Conservation (phyloP, 2,797 vertebrate genomes). For the Choloepus didactylus region DNA sequence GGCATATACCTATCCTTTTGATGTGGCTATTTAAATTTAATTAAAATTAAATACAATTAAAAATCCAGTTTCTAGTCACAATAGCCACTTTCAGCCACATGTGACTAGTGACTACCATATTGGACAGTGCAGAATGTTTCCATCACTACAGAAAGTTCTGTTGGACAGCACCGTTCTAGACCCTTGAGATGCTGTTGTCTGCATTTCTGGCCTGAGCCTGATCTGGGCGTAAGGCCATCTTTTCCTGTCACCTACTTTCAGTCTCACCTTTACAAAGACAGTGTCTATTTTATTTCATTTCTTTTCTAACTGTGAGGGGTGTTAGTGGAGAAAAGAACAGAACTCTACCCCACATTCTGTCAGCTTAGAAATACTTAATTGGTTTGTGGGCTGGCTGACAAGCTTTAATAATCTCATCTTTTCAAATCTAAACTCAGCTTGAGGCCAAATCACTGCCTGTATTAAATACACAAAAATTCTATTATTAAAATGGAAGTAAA, state of each 20-base stretch:
- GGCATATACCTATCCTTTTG: too few species aligned
- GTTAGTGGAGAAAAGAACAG: constrained; percentile 64
- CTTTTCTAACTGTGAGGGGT: constrained; percentile 17
- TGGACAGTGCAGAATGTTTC: accelerated
- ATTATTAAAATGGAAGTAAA: constrained; percentile 74
- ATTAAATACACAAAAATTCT: constrained; percentile 73
- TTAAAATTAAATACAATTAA: constrained; percentile 19
- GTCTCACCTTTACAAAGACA: constrained; percentile 58
- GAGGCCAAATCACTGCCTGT: constrained; percentile 71
- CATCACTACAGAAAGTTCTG: not conserved
- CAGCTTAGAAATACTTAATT: constrained; percentile 82
- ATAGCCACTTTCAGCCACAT: not conserved
- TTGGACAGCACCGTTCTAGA: not conserved
- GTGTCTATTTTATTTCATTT: constrained; percentile 73
- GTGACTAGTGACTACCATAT: not conserved
- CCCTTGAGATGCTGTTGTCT: constrained; percentile 60
- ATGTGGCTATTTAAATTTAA: not conserved
- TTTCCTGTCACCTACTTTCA: constrained; percentile 51
- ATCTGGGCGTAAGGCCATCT: constrained; percentile 58
- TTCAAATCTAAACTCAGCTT: constrained; percentile 79
- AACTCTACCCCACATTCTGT: constrained; percentile 62
- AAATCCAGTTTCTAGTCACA: not conserved
- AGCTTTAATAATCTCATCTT: constrained; percentile 76
- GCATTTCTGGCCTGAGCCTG: constrained; percentile 63
- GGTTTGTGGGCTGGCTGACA: constrained; percentile 76